Conservation (phyloP, 1,140 invertebrate genomes). For the Drosophila biarmipes region DNA sequence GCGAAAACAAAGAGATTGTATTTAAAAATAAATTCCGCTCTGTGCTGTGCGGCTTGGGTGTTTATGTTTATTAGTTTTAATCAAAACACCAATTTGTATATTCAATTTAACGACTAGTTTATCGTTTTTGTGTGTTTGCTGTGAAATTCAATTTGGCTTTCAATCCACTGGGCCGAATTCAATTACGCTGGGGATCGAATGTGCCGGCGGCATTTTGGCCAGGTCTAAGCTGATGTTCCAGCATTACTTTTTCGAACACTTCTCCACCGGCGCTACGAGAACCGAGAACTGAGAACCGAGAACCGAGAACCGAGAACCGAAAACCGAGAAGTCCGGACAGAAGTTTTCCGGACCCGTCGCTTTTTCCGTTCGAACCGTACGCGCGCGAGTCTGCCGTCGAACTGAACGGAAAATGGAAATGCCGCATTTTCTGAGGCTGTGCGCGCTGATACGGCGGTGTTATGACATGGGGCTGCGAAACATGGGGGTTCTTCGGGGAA, state of each 20-base stretch:
- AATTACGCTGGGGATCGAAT: constrained; percentile 55
- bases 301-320: not conserved
- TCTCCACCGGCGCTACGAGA: constrained; percentile 13
- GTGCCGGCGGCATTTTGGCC: constrained; percentile 66
- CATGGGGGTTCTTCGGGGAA: not conserved
- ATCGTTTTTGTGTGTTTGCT: constrained; percentile 29
- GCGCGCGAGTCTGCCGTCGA: constrained; percentile 76
- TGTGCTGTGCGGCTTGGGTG: constrained; percentile 2
- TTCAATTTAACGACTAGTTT: constrained; percentile 53
- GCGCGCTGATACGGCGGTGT: constrained; percentile 17
- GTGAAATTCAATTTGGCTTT: constrained; percentile 44
- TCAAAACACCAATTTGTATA: constrained; percentile 55
- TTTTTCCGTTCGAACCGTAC: constrained; percentile 65
- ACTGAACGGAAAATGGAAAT: constrained; percentile 50
- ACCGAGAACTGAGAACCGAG: not conserved
- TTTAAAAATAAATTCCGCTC: constrained; percentile 48
- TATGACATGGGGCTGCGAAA: constrained; percentile 17
- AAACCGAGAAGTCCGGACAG: not conserved
- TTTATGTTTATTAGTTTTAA: constrained; percentile 57
- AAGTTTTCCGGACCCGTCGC: constrained; percentile 2
- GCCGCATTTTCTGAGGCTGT: constrained; percentile 32
- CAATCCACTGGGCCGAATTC: constrained; percentile 49
- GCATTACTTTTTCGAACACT: constrained; percentile 31
- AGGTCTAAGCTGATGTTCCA: constrained; percentile 41
- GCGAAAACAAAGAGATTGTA: constrained; percentile 28